Percentiles rank a stretch among this genome's conserved stretches.
Evolutionary conservation across 1,140 invertebrate genomes (phyloP).

Genomic region (Dendroctonus valens): DNA sequence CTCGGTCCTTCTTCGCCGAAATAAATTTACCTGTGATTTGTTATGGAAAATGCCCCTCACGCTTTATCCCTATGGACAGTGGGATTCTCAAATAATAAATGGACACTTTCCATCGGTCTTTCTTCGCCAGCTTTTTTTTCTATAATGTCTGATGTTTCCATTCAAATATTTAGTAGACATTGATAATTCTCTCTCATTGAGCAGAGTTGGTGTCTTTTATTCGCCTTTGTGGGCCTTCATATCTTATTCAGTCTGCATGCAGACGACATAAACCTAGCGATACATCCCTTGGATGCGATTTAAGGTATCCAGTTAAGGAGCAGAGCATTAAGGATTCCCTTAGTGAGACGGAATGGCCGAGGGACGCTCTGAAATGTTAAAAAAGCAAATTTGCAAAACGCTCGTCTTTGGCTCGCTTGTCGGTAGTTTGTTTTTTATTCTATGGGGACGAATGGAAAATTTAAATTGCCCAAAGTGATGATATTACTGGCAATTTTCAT

Average conservation of each 20-base stretch:
- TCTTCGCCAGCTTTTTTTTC: background rate
- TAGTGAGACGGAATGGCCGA: background rate
- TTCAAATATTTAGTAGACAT: no score
- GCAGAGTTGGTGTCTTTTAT: no score
- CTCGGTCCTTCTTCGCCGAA: constrained; percentile 4
- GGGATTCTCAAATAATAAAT: constrained; percentile 3
- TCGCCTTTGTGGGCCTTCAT: no score
- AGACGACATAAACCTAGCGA: no score
- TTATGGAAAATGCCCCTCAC: constrained; percentile 15
- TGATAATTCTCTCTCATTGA: no score
- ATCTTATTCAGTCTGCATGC: no score
- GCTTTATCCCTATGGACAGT: background rate
- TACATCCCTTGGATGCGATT: no score
- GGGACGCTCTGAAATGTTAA: background rate
- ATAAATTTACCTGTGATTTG: constrained; percentile 19
- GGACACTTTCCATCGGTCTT: constrained; percentile 4
- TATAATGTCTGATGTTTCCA: no score
- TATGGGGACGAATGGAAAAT: background rate
- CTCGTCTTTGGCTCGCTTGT: background rate
- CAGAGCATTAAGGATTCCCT: background rate
- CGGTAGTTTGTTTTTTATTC: background rate
- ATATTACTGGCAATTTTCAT: background rate
- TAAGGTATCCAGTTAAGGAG: background rate
- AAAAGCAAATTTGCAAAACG: background rate
- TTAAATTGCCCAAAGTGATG: background rate